phyloP scores from a whole-genome alignment of 2,888 invertebrate species.

The Nemotelus nigrinus region DNA sequence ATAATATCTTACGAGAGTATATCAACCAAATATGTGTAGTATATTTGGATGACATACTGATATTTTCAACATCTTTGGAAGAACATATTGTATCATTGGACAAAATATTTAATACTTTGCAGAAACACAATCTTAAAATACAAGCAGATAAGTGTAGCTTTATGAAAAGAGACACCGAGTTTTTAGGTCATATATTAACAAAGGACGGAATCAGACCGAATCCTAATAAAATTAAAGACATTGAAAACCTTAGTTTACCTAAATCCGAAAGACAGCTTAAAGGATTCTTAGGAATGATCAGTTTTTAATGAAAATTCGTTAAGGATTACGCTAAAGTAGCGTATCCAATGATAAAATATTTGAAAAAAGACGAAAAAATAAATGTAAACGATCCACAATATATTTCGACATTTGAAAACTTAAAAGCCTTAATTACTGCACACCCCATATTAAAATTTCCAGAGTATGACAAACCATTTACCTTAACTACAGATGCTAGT shows the following conservation, averaged over 20 bases:
- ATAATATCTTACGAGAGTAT: conserved; percentile 44
- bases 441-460: conserved; percentile 46
- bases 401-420: conserved; percentile 48
- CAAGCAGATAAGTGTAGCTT: conserved; percentile 46
- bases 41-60: conserved; percentile 34
- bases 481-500: conserved; percentile 44
- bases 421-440: conserved; percentile 43
- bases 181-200: conserved; percentile 41
- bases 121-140: conserved; percentile 44
- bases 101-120: conserved; percentile 33
- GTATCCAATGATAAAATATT: conserved; percentile 49
- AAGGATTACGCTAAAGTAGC: conserved; percentile 48
- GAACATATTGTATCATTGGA: conserved; percentile 41
- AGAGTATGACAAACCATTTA: conserved; percentile 43
- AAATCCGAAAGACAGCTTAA: conserved; percentile 49
- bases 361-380: conserved; percentile 48
- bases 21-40: conserved; percentile 46
- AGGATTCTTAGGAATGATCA: conserved; percentile 48
- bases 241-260: conserved; percentile 35
- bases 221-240: conserved; percentile 43
- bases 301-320: conserved; percentile 48
- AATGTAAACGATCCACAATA: conserved; percentile 48
- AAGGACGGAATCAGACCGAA: conserved; percentile 45
- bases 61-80: conserved; percentile 36
- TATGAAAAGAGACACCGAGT: conserved; percentile 44